Evolutionary conservation across 2,797 vertebrate species (phyloP), one percentile per base, ranked within the genome.

Genomic region (Onychomys leucogaster): DNA sequence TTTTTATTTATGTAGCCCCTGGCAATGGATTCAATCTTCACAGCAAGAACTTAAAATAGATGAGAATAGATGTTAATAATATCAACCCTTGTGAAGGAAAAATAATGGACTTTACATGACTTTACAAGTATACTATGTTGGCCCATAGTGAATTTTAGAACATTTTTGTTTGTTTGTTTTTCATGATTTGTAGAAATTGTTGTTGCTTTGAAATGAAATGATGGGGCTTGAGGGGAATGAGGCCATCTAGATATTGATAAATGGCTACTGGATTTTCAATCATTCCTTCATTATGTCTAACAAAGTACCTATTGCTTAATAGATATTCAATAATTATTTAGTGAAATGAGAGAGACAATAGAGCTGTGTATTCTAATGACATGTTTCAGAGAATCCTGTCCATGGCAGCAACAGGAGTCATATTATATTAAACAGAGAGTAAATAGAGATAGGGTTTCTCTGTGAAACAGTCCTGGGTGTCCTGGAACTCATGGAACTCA

Each of bases 31-130:
- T 93, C 87, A 59, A 57, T 88, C 19, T 32, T 84, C 29, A 80
- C 17, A 94, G n/a, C 21, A 85, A 57, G 59, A 63, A 91, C 78
- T 88, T 91, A 80, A 93, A 92, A 83, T 89, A 90, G 19, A 55
- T 83, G 29, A n/a, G 21, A 90, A 71, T n/a, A 85, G 41, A 81
- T 59, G 63, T 57, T 83, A 90, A 91, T 84, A 90, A 81, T 65
- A 41, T 65, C 82, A 90, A 91, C 63, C 84, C 29, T 88, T 80
- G 41, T 55, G 57, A 90, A 77, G n/a, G 57, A 85, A 63, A 55
- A 29, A 78, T 94, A 88, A 49, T 32, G 11, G 46, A 6, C 14
- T 89, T 59, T 95, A 78, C 65, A n/a, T 55, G 19, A 76, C n/a
- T n/a, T n/a, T n/a, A n/a, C n/a, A n/a, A 43, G 82, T 90, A 0